Evolutionary conservation across 2,888 invertebrate genomes (phyloP), one percentile per base, ranked within the genome.

Genomic region (Allolobophora icterica): DNA sequence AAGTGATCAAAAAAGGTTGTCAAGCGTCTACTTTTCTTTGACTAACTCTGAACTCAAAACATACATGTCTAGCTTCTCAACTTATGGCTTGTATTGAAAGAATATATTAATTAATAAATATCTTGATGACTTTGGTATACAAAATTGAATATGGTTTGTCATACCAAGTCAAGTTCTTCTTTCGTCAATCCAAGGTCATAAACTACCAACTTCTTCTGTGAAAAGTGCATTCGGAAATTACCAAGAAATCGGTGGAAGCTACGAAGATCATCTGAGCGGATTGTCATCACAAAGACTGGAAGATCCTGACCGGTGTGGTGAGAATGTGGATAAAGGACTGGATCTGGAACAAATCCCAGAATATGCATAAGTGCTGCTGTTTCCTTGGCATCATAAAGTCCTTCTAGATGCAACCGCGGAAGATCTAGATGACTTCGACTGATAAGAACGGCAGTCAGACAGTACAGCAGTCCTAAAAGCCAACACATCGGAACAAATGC

Each of bases 171-270:
- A 92, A 97, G 95, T 71, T 97, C 97, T 94, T 97, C 97, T 91
- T 97, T 97, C 93, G 97, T 97, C 92, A 98, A 96, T 90, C 98
- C 98, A 93, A 98, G 96, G 95, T 98, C 97, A 95, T 98, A 98
- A 92, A 98, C 96, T 92, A 97, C 95, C 94, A 98, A 96, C 94
- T 97, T 97, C 94, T 97, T 97, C 95, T 97, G 97, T 91, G 98
- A 97, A 94, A 98, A 96, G 94, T 97, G 96, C 91, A 96, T 96
- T 58, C 97, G 96, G 91, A 97, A 96, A 94, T 97, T 97, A 93
- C 92, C 93, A 34, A 94, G 91, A 13, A 94, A 93, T 87, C 94
- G 92, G 84, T 94, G 92, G 87, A 93, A 93, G 71, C 94, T 92
- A 87, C 94, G 92, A 84, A 93, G 93, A 71, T 94, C 93, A 19